Percentiles rank a stretch among this genome's conserved stretches.
phyloP scores from a whole-genome alignment of 2,797 vertebrate species.

The Discoglossus pictus region DNA sequence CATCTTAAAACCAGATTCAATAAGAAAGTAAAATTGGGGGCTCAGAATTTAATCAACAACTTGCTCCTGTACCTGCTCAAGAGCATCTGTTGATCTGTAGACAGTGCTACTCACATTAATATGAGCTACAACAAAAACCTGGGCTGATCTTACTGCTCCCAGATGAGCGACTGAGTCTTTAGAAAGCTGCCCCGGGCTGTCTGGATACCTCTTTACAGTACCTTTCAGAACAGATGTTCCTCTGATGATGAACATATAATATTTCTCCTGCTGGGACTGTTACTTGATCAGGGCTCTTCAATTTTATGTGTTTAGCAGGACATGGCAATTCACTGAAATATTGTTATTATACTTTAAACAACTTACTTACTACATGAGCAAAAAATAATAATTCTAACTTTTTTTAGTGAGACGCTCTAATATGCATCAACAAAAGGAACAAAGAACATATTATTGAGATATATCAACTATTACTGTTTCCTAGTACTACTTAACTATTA shows the following conservation, averaged over 20 bases:
- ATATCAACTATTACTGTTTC: no score
- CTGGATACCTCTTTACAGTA: slow-evolving; percentile 20
- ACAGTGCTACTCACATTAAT: slow-evolving; percentile 16
- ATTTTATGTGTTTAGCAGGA: slow-evolving; percentile 46
- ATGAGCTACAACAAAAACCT: slow-evolving; percentile 40
- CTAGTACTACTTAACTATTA: no score
- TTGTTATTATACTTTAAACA: slow-evolving; percentile 24
- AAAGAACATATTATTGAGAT: no score
- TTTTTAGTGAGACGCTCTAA: no score
- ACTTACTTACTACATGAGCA: not conserved
- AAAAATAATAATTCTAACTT: no score
- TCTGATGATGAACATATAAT: slow-evolving; percentile 39
- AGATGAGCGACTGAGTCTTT: slow-evolving; percentile 13
- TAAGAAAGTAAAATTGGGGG: no score
- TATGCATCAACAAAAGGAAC: no score
- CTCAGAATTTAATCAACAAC: not conserved
- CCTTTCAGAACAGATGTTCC: slow-evolving; percentile 43
- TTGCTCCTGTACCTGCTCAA: slow-evolving; percentile 7
- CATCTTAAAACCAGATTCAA: not conserved
- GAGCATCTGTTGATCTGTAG: slow-evolving; percentile 2
- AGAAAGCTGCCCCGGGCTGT: slow-evolving; percentile 24
- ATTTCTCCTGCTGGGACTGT: slow-evolving; percentile 44
- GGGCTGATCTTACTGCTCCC: slow-evolving; percentile 45
- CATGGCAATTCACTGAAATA: slow-evolving; percentile 15
- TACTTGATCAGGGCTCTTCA: slow-evolving; percentile 34